A percentile compares a stretch with the other conserved stretches of the same genome.
These are phyloP conservation scores for Drosophila kanapiae DNA, from an alignment of 1,140 invertebrate genomes.

Conservation along the genomic window DNA sequence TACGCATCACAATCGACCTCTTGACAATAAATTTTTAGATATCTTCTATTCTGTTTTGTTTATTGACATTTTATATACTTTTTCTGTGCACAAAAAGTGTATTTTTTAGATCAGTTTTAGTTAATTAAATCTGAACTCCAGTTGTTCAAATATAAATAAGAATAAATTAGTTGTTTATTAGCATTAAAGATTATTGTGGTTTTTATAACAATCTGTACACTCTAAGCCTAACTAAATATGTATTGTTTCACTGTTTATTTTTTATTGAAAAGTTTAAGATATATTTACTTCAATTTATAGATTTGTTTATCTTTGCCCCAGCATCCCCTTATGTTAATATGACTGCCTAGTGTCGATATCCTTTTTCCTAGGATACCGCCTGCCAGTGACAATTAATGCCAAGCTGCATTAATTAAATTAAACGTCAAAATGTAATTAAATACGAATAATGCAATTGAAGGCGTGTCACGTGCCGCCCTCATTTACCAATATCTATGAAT, in stretches of 20 bases:
- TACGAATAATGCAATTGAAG: constrained; percentile 68
- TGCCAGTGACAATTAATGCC: constrained; percentile 69
- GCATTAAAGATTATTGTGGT: neutral
- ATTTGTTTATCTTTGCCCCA: neutral
- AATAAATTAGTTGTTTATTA: neutral
- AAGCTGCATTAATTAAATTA: constrained; percentile 79
- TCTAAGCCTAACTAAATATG: neutral
- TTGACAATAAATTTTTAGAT: neutral
- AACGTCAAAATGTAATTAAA: constrained; percentile 80
- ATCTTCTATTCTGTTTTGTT: neutral
- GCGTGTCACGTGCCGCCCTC: constrained; percentile 46
- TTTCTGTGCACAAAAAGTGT: no score
- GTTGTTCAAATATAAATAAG: neutral
- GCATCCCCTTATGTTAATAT: neutral
- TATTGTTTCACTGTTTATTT: neutral
- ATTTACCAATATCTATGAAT: constrained; percentile 5
- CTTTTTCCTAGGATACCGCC: constrained; percentile 10
- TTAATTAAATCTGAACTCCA: neutral
- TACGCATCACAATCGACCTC: neutral
- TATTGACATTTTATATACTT: neutral
- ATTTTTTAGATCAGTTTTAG: neutral
- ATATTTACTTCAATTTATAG: neutral
- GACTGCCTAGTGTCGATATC: neutral
- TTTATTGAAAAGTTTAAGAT: neutral
- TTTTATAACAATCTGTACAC: no score